Base-by-base conservation (phyloP, 2,888 invertebrate genomes). In the Pemphredon lugubris region DNA sequence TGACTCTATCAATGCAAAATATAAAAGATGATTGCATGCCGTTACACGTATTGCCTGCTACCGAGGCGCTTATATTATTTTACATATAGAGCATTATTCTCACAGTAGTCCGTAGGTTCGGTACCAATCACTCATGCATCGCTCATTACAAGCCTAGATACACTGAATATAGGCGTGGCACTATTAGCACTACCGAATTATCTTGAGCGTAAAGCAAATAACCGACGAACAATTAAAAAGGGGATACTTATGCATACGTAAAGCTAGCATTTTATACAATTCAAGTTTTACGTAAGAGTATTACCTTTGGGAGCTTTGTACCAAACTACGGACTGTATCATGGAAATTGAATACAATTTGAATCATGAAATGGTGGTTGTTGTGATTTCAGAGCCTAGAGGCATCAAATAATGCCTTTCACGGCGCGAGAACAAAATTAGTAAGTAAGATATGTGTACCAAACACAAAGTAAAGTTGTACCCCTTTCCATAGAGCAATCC, bases 311-410 rank as follows among this genome's bases (percentile, higher is more conserved):
- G 82, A 75, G 81, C 60, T 79, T 81, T 75, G 84, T 84, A 80
- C 84, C 77, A 77, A 77, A 77, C 80, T 79, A 82, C 84, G 80
- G 84, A 82, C 79, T 83, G 82, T 83, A 73, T 64, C 72, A 77
- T 72, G 60, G 78, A 76, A 78, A 79, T 77, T 79, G 74, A 61
- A 72, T 75, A 63, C 68, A 73, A 73, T 77, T 83, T 79, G 77
- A 84, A 85, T 85, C 82, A 86, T 89, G 86, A 89, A 86, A 87
- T 86, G 88, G 84, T 89, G 88, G 85, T 89, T 89, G 78, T 89
- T 89, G 89, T 89, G 88, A 90, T 90, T 90, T 90, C 89, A 90
- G 89, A 90, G 89, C 89, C 88, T 90, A 87, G 89, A 90, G 89
- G 89, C 89, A 88, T 89, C 89, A 87, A 90, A 90, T 89, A 89